Conservation (phyloP, 53 echinoderm and acorn worm species). For the Temnopleurus reevesii region DNA sequence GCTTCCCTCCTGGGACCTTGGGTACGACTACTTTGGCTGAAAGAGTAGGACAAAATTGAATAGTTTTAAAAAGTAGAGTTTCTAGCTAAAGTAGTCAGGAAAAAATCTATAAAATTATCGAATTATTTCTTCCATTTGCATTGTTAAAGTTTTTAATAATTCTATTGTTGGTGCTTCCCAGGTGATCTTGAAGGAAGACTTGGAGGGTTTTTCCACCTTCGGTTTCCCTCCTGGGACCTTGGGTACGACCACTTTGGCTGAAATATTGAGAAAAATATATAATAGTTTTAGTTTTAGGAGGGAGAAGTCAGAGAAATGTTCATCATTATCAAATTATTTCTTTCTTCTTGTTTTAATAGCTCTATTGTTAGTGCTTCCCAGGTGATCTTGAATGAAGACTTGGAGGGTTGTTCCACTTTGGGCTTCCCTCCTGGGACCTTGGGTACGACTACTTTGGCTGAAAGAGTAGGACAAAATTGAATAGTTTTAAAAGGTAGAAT, state of each 20-base stretch:
- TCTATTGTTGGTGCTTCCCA: conserved; percentile 73
- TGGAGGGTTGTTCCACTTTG: conserved; percentile 60
- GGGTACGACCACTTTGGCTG: conserved; percentile 34
- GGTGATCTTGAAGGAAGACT: conserved; percentile 66
- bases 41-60: too few relatives aligned
- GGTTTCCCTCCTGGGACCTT: conserved; percentile 67
- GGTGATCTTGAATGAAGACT: conserved; percentile 65
- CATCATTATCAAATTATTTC: too few relatives aligned
- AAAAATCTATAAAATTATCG: too few relatives aligned
- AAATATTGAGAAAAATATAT: neutral
- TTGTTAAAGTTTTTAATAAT: too few relatives aligned
- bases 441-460: conserved; percentile 32
- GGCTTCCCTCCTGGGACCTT: conserved; percentile 67
- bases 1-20: conserved; percentile 63
- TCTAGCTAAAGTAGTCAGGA: too few relatives aligned
- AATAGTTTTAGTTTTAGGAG: too few relatives aligned
- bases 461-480: too few relatives aligned
- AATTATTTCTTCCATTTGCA: too few relatives aligned
- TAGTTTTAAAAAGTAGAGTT: too few relatives aligned
- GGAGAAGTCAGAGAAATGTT: too few relatives aligned
- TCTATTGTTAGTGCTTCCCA: conserved; percentile 72
- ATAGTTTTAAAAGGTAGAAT: too few relatives aligned
- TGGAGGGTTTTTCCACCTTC: conserved; percentile 60
- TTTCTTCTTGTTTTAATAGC: too few relatives aligned
- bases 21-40: conserved; percentile 30